Conservation (phyloP, 1,140 invertebrate genomes). For the Drosophila triauraria region DNA sequence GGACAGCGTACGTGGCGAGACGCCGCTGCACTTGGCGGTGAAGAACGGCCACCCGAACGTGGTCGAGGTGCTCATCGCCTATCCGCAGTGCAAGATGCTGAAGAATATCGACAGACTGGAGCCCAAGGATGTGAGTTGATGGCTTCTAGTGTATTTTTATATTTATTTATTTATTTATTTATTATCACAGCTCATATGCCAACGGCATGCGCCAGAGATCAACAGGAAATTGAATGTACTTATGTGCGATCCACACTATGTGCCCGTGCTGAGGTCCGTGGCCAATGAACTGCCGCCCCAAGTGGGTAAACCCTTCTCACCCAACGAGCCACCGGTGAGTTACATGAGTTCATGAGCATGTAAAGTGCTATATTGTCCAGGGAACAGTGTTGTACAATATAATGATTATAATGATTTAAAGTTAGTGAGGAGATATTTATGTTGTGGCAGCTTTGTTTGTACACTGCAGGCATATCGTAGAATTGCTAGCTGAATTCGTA, state of each 20-base stretch:
- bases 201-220: constrained; percentile 85
- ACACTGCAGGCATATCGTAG: too few species aligned
- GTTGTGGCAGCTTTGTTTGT: too few species aligned
- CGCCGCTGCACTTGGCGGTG: constrained; percentile 95
- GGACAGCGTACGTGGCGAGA: constrained; percentile 95
- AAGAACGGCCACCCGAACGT: constrained; percentile 93
- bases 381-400: too few species aligned
- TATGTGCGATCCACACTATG: constrained; percentile 91
- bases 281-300: constrained; percentile 90
- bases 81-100: constrained; percentile 90
- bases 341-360: too few species aligned
- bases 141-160: neutral
- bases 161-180: neutral
- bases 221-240: constrained; percentile 87
- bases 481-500: too few species aligned
- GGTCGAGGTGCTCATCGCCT: constrained; percentile 91
- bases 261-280: constrained; percentile 92
- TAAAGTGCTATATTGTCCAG: too few species aligned
- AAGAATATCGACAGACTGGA: constrained; percentile 91
- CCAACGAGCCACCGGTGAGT: constrained; percentile 88
- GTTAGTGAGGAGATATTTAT: too few species aligned
- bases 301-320: constrained; percentile 91
- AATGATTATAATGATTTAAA: too few species aligned
- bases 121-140: constrained; percentile 89
- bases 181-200: constrained; percentile 88